phyloP scores from a whole-genome alignment of 2,888 invertebrate species.

The Resseliella maxima region DNA sequence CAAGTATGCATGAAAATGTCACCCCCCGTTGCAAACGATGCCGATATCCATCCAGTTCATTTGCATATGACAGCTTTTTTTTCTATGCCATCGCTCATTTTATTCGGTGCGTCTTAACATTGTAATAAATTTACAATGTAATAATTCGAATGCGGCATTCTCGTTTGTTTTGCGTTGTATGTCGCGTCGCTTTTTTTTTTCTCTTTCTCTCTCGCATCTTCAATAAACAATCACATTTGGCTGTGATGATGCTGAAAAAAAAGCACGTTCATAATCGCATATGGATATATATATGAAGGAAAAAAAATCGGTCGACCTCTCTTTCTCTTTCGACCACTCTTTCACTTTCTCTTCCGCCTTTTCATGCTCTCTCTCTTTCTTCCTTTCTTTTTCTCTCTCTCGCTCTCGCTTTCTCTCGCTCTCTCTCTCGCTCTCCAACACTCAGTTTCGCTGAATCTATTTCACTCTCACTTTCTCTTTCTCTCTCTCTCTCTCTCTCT shows the following conservation, averaged over 20 bases:
- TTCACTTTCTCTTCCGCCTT: too few relatives aligned
- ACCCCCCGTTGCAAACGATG: neutral
- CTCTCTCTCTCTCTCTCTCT: too few relatives aligned
- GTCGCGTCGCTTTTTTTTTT: neutral
- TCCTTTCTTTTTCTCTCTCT: too few relatives aligned
- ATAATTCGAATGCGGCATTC: neutral
- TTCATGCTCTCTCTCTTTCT: too few relatives aligned
- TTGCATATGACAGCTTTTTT: neutral
- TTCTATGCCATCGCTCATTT: neutral
- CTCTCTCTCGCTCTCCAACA: too few relatives aligned
- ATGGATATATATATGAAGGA: neutral
- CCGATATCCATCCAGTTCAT: neutral
- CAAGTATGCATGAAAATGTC: too few relatives aligned
- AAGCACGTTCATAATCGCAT: neutral
- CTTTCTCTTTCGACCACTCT: too few relatives aligned
- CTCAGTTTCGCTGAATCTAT: too few relatives aligned
- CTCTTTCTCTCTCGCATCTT: neutral
- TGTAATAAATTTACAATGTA: constrained; percentile 34
- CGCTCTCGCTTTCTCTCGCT: too few relatives aligned
- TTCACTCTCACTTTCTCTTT: too few relatives aligned
- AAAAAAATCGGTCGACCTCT: too few relatives aligned
- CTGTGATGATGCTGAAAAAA: neutral
- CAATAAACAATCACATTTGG: constrained; percentile 3
- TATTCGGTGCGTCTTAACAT: neutral
- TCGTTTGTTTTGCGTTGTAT: neutral